Percentiles rank a stretch among this genome's conserved stretches.
Conservation (phyloP, 2,888 invertebrate genomes). For the Thalpophila matura region DNA sequence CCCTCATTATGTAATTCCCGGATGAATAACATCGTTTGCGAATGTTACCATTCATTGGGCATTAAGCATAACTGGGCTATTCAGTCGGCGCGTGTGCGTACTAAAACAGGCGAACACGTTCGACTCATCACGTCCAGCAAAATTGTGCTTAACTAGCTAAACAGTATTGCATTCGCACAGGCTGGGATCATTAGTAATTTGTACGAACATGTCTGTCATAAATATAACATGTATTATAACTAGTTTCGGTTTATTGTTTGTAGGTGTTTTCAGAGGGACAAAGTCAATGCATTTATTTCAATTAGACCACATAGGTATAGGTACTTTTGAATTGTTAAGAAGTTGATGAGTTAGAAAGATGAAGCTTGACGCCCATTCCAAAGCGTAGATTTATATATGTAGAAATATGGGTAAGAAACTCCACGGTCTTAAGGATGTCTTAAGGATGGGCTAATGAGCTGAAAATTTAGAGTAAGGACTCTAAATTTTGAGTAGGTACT, state of each 20-base stretch:
- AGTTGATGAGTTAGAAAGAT: no score
- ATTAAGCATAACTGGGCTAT: slow-evolving; percentile 44
- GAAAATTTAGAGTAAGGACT: no score
- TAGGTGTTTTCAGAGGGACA: neutral
- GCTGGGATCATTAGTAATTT: slow-evolving; percentile 51
- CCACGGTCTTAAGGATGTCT: no score
- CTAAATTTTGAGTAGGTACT: no score
- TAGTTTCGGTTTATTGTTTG: slow-evolving; percentile 3
- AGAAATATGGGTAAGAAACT: no score
- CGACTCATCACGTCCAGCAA: slow-evolving; percentile 48
- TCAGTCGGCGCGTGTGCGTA: slow-evolving; percentile 2
- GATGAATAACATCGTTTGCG: slow-evolving; percentile 37
- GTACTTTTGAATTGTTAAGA: no score
- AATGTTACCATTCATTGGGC: slow-evolving; percentile 42
- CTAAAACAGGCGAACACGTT: slow-evolving; percentile 48
- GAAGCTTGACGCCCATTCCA: no score
- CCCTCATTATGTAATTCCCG: slow-evolving; percentile 51
- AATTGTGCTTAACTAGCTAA: slow-evolving; percentile 45
- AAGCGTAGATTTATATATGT: no score
- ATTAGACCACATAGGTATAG: no score
- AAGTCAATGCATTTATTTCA: no score
- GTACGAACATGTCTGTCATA: slow-evolving; percentile 15
- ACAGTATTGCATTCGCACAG: slow-evolving; percentile 43
- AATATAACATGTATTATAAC: neutral
- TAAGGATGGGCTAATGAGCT: no score